Percentiles rank a stretch among this genome's conserved stretches.
These are phyloP conservation scores for Mantis religiosa DNA, from an alignment of 2,888 invertebrate genomes.

Conservation along the genomic window DNA sequence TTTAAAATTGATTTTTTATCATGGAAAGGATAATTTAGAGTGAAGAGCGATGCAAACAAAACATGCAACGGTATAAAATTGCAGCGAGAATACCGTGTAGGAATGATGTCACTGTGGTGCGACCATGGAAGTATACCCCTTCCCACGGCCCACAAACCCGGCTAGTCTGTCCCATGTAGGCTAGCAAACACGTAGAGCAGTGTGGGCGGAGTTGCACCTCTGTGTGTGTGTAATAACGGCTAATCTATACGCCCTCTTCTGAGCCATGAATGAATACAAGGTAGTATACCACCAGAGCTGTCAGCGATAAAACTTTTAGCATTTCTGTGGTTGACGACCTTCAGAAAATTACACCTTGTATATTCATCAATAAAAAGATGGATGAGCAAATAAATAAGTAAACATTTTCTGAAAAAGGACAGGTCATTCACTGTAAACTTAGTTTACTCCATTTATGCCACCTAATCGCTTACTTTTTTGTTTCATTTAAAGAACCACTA, in stretches of 20 bases:
- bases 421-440: too few relatives aligned
- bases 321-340: too few relatives aligned
- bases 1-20: background rate
- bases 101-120: background rate
- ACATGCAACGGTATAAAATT: background rate
- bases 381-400: too few relatives aligned
- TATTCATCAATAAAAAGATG: too few relatives aligned
- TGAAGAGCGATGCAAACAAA: background rate
- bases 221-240: background rate
- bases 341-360: too few relatives aligned
- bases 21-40: background rate
- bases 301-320: too few relatives aligned
- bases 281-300: too few relatives aligned
- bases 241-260: background rate
- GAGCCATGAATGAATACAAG: too few relatives aligned
- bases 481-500: too few relatives aligned
- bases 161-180: background rate
- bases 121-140: background rate
- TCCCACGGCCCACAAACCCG: slow-evolving; percentile 6
- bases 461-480: too few relatives aligned
- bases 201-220: background rate
- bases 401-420: too few relatives aligned
- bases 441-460: too few relatives aligned
- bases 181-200: background rate
- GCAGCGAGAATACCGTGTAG: background rate